Conservation (phyloP, 1,140 invertebrate species). For the Drosophila busckii region DNA sequence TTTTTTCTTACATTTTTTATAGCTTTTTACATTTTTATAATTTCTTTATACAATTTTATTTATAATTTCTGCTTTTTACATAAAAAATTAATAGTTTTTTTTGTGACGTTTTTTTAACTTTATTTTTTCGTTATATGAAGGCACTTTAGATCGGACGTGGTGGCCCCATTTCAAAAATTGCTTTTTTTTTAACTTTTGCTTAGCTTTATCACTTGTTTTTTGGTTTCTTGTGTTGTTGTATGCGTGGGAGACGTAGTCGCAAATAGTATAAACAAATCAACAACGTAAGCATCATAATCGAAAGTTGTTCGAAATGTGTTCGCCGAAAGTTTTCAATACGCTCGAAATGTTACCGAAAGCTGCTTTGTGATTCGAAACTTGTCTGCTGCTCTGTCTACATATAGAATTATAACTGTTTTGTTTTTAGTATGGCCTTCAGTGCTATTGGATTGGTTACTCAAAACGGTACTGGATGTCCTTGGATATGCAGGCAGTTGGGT, state of each 20-base stretch:
- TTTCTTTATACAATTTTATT: slow-evolving; percentile 80
- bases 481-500: slow-evolving; percentile 31
- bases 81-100: slow-evolving; percentile 88
- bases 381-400: slow-evolving; percentile 45
- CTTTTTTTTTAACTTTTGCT: slow-evolving; percentile 69
- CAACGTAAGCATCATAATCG: slow-evolving; percentile 64
- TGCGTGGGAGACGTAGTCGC: slow-evolving; percentile 64
- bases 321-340: slow-evolving; percentile 68
- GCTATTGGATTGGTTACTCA: slow-evolving; percentile 61
- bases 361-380: slow-evolving; percentile 64
- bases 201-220: slow-evolving; percentile 70
- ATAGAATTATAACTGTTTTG: slow-evolving; percentile 22
- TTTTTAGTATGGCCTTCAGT: slow-evolving; percentile 78
- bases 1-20: slow-evolving; percentile 65
- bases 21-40: slow-evolving; percentile 68
- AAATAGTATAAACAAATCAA: slow-evolving; percentile 71
- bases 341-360: slow-evolving; percentile 74
- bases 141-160: slow-evolving; percentile 93
- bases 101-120: slow-evolving; percentile 74
- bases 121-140: slow-evolving; percentile 87
- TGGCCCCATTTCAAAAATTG: slow-evolving; percentile 82
- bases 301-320: slow-evolving; percentile 73
- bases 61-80: slow-evolving; percentile 82
- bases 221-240: slow-evolving; percentile 47
- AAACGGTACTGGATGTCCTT: slow-evolving; percentile 65